These are phyloP conservation scores for Leptinotarsa juncta DNA, from an alignment of 2,888 invertebrate genomes.

Conservation along the genomic window DNA sequence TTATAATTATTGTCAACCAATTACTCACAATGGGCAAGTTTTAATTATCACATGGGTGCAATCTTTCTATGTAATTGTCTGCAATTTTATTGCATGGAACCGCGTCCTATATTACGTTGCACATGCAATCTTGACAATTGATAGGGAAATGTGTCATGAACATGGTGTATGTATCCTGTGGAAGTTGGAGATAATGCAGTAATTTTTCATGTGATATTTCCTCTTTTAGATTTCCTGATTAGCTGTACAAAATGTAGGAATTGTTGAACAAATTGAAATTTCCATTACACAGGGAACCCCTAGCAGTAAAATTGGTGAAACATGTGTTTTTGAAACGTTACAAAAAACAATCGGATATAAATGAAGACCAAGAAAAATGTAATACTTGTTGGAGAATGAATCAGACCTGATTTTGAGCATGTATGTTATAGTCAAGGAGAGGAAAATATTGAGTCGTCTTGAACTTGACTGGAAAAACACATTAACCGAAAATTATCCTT, in stretches of 20 bases:
- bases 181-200: conserved; percentile 28
- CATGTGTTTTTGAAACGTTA: no score
- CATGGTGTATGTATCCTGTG: conserved; percentile 47
- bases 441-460: no score
- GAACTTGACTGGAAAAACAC: no score
- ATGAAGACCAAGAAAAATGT: no score
- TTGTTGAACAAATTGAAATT: background rate
- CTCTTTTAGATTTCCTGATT: conserved; percentile 9
- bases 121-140: conserved; percentile 50
- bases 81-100: conserved; percentile 49
- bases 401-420: no score
- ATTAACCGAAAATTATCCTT: no score
- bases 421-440: no score
- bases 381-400: no score
- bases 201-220: conserved; percentile 20
- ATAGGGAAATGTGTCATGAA: conserved; percentile 35
- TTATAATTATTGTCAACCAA: conserved; percentile 43
- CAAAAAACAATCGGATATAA: no score
- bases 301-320: no score
- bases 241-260: background rate
- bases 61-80: conserved; percentile 50
- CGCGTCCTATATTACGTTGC: conserved; percentile 34
- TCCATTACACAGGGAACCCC: background rate
- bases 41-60: conserved; percentile 45
- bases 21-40: conserved; percentile 36